Evolutionary conservation across 2,888 invertebrate species (phyloP), one percentile per base, ranked within the genome.

Genomic region (Caenorhabditis sp.): DNA sequence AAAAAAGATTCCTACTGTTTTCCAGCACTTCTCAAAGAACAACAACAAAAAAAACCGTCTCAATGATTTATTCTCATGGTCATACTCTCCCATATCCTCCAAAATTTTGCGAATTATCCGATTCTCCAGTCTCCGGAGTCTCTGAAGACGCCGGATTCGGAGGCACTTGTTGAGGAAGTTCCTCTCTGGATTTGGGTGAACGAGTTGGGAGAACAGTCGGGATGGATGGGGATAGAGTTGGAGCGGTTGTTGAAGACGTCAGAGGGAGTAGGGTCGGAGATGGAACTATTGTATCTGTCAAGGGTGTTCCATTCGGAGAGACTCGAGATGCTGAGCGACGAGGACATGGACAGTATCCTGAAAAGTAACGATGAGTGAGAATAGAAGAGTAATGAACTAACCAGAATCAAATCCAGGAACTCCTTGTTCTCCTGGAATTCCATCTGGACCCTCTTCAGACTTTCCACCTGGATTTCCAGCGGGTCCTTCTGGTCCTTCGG

Each of bases 291-390:
- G 80, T 74, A 44, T 74, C 73, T 1, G 58, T 59, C 5, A 35
- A 44, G 5, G 64, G 47, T 7, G 70, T 24, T 12, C 49, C 56
- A 31, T 12, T 26, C 2, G 80, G 51, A 6, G 49, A 22, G 7
- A 38, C 58, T 35, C 74, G 66, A n/a, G 68, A 63, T n/a, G 56
- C 31, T 10, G 82, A 76, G 10, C 82, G 69, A 16, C 64, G 70
- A 5, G 82, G 82, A 31, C 82, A 82, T n/a, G 82, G 82, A 56
- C 82, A 82, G 61, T 82, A 82, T 5, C 82, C 81, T 80, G 61
- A 19, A 80, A 80, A 16, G 10, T 4, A 35, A 16, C n/a, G 10
- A 16, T 10, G 16, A 35, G 8, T 6, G 31, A 38, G 12, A 10
- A 38, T 38, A 6, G 12, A 38, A 38, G 12, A 10, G 12, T 38